Conservation (phyloP, 2,797 vertebrate genomes). For the Pangasius larnaudii region DNA sequence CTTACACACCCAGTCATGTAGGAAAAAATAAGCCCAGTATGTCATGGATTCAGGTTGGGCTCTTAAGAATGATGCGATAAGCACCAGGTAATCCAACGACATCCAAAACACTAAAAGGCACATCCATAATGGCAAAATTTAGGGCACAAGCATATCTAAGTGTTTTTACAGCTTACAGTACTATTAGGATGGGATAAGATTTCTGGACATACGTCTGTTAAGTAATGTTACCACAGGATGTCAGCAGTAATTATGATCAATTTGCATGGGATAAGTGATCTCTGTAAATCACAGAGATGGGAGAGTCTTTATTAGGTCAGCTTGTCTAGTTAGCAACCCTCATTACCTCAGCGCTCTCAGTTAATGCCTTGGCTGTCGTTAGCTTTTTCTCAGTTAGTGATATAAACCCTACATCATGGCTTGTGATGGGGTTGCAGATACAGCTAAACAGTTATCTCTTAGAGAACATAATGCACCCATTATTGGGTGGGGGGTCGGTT, state of each 20-base stretch:
- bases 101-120: not conserved
- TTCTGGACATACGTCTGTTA: not conserved
- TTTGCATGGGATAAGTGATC: not conserved
- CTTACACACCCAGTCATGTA: not conserved
- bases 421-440: not conserved
- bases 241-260: not conserved
- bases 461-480: not conserved
- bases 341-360: not conserved
- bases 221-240: not conserved
- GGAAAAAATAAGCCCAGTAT: not conserved
- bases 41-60: not conserved
- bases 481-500: not conserved
- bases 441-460: not conserved
- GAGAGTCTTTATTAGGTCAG: not conserved
- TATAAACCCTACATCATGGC: not conserved
- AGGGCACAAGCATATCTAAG: not conserved
- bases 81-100: not conserved
- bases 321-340: not conserved
- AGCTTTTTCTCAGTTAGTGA: not conserved
- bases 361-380: not conserved
- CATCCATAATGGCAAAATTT: not conserved
- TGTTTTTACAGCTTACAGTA: not conserved
- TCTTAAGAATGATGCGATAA: not conserved
- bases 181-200: not conserved
- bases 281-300: not conserved